Base-by-base conservation (phyloP, 2,113 vertebrate genomes). In the Promerops cafer region DNA sequence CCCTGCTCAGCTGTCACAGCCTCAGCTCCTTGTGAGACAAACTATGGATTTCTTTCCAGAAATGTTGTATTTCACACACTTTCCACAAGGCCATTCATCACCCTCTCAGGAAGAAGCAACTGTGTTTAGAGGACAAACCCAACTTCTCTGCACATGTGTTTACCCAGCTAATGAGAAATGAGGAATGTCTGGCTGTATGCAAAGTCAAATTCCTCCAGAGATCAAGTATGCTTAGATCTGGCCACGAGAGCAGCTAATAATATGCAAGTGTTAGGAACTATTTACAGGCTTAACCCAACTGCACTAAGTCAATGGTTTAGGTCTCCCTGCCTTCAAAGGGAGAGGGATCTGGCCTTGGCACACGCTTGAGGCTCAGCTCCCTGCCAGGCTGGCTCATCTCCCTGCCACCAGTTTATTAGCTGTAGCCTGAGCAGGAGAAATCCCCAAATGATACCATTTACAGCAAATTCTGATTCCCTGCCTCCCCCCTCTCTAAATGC, bases 1-100 rank as follows among this genome's bases (percentile, higher is more conserved):
- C 74, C 68, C 80, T 79, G 72, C 69, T 94, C 97, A 98, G 96
- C 96, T 98, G 97, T 97, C 91, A 94, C 80, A 77, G 77, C 69
- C 47, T 39, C 18, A 80, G 86, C 39, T 90, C 7, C 0, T 6
- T 64, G 42, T 6, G 5, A 83, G 28, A 40, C 17, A 20, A 83
- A 47, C 69, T 35, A 10, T 3, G 71, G 56, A 68, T 64, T 92
- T 93, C 61, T 93, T 37, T 90, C 44, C 88, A 94, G 79, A 96
- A 96, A 92, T 21, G 52, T 6, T 77, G 28, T 9, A 14, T 85
- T 87, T 92, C 71, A 60, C 45, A 13, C 65, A 35, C 2, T 84
- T 87, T 87, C 83, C 90, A 65, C 49, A 93, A 60, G 61, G 87
- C 42, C 40, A 37, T 63, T 64, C 66, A 37, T 78, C 63, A 30